A percentile compares a stretch with the other conserved stretches of the same genome.
Evolutionary conservation across 2,797 vertebrate species (phyloP).

Genomic region (Sebastes cheni): DNA sequence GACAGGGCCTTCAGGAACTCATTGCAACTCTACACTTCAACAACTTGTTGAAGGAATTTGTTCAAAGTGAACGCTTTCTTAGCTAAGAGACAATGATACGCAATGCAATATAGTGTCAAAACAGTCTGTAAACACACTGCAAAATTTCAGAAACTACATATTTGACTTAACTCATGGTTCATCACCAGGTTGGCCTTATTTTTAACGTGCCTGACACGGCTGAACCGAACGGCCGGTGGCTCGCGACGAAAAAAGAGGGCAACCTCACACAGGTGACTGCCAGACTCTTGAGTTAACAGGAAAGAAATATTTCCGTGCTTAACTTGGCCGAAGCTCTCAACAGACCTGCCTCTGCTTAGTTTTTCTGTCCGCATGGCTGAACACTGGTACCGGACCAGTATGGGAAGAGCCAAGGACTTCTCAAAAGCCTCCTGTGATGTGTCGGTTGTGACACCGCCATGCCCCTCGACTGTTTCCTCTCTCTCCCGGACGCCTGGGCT

Average conservation of each 20-base stretch:
- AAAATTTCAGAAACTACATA: conserved; percentile 5
- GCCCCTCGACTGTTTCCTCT: conserved; percentile 56
- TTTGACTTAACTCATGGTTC: conserved; percentile 34
- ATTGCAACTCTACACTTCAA: conserved; percentile 20
- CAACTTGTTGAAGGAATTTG: conserved; percentile 18
- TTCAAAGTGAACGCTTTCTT: conserved; percentile 24
- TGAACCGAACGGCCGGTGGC: conserved; percentile 51
- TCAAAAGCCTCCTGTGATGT: conserved; percentile 72
- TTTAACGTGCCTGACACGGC: conserved; percentile 27
- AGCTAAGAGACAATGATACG: conserved; percentile 14
- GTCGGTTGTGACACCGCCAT: conserved; percentile 59
- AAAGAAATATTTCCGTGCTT: conserved; percentile 83
- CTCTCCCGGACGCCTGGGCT: conserved; percentile 43
- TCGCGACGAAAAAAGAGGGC: conserved; percentile 55
- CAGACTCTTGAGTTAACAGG: conserved; percentile 81
- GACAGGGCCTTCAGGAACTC: conserved; percentile 31
- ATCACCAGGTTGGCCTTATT: conserved; percentile 22
- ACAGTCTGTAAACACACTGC: background rate
- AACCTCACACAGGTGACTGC: conserved; percentile 73
- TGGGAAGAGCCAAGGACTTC: conserved; percentile 65
- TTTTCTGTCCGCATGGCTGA: conserved; percentile 68
- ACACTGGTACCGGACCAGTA: conserved; percentile 66
- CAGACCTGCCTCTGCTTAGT: conserved; percentile 75
- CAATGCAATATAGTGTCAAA: background rate
- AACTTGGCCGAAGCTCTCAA: conserved; percentile 69